These are phyloP conservation scores for Himalopsyche kuldschensis DNA, from an alignment of 2,888 invertebrate genomes.

Conservation along the genomic window DNA sequence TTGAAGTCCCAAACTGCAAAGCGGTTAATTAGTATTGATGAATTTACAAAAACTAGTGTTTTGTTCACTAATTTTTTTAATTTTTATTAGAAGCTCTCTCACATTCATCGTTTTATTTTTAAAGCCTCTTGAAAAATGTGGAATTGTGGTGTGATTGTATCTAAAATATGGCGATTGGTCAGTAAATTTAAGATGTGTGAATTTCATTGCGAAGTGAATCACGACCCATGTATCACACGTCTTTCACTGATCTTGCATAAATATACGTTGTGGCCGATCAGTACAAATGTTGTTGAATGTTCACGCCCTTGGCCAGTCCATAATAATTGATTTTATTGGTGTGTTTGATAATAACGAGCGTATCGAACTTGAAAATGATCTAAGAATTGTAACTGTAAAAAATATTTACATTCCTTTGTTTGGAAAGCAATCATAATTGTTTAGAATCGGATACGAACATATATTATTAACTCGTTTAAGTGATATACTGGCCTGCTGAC, in stretches of 20 bases:
- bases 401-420: neutral
- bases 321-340: conserved; percentile 2
- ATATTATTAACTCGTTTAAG: neutral
- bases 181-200: neutral
- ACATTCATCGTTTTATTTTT: no score
- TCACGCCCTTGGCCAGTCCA: neutral
- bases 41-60: no score
- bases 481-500: neutral
- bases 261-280: neutral
- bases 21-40: no score
- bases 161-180: neutral
- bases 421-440: neutral
- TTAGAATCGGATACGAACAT: neutral
- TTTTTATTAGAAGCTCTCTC: no score
- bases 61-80: no score
- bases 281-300: neutral
- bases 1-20: no score
- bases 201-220: conserved; percentile 11
- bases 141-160: no score
- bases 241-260: neutral
- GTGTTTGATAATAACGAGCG: neutral
- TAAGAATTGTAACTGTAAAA: neutral
- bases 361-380: neutral
- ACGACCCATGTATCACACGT: neutral
- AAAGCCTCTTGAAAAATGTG: no score